Evolutionary conservation across 2,113 vertebrate species (phyloP), one percentile per base, ranked within the genome.

Genomic region (Poeciliopsis prolifica): DNA sequence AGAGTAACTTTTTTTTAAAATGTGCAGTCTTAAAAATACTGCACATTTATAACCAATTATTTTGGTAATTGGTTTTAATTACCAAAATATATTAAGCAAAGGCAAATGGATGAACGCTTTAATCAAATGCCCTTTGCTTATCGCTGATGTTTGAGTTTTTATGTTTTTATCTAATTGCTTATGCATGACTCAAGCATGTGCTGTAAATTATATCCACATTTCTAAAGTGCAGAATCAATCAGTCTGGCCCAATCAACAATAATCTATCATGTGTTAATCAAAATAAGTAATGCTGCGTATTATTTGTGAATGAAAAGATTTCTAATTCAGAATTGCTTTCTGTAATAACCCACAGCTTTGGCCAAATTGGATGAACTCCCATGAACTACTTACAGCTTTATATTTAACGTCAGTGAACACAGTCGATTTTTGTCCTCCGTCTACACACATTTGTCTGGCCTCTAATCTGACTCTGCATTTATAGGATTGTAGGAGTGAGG

Each of bases 391-490:
- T 86, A 83, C 78, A 40, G 72, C 76, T 69, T 78, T 75, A 77
- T 78, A 80, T 82, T 87, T 72, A 86, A 82, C 79, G 84, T 87
- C 68, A 82, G 70, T 58, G 84, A 86, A 86, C 48, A 42, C 61
- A 84, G 77, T 77, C 74, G 72, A 72, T 87, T 85, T 88, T 68
- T 75, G 72, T 51, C 48, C 69, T 58, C 83, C 74, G 35, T 86
- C 73, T 92, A 71, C 4, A 0, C 68, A 88, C 81, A 86, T 71
- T 83, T 65, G 71, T 79, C 74, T 71, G 78, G 73, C 80, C 40
- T 68, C 79, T 86, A 83, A 87, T 88, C 83, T 87, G 82, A 84
- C 77, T 84, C 76, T 76, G 75, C 67, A 73, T 78, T 90, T 86
- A 86, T 77, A 72, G 72, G 74, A 68, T 75, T 80, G 83, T 87